Evolutionary conservation across 2,113 vertebrate species (phyloP), one percentile per base, ranked within the genome.

Genomic region (Rousettus leschenaultii): DNA sequence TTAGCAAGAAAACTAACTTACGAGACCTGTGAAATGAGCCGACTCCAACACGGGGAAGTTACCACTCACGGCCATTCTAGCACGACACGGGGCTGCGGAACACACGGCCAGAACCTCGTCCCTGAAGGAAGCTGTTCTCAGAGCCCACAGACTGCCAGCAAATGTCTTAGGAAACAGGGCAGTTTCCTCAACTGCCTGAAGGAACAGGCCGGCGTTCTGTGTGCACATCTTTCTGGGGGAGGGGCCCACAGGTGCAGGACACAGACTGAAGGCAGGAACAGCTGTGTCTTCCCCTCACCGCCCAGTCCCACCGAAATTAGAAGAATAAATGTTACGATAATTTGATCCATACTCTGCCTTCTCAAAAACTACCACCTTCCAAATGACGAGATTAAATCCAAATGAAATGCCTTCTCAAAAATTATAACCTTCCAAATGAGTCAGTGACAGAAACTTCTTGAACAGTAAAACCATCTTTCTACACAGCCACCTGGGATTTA

Each of bases 361-460:
- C 51, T 59, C 53, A 74, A 61, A 85, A 75, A 55, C 21, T 14
- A 68, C 45, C 21, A 68, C 26, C 35, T 78, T 95, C 45, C 78
- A 66, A 61, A 70, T 74, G 28, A 51, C 65, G 16, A 68, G 28
- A 40, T 65, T 21, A 86, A 70, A 61, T 38, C 28, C 30, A 48
- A 75, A 75, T 48, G 18, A 45, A 45, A 57, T 19, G 38, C 63
- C 89, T 78, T 79, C 48, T 57, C 66, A 74, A 61, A 85, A 75
- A 35, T 40, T 21, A 73, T 24, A 33, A 68, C 21, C 35, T 66
- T 95, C n/a, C 78, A 66, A 61, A 70, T 74, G 28, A 51, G n/a
- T 57, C 19, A 86, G 80, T 74, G n/a, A 45, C 3, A 95, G 26
- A 87, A 86, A 71, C 57, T 35, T 89, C 66, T 10, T 3, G 0